Evolutionary conservation across 2,797 vertebrate species (phyloP).

Genomic region (Streptopelia turtur): DNA sequence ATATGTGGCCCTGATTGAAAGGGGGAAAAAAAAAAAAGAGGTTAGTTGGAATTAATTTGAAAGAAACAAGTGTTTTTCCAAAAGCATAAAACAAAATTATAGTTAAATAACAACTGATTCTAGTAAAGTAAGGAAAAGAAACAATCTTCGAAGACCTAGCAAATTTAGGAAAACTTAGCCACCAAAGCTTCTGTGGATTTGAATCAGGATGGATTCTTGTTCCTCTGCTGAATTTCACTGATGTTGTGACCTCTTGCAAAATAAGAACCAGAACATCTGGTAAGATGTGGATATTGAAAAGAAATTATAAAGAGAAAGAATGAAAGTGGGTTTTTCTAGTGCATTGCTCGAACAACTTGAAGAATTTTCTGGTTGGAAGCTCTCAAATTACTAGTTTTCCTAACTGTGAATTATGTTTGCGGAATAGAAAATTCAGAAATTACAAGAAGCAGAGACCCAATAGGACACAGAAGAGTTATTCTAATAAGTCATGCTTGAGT

Average conservation of each 20-base stretch:
- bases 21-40: too few species aligned
- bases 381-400: background rate
- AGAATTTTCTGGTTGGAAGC: background rate
- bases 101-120: background rate
- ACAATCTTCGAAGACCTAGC: background rate
- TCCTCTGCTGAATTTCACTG: background rate
- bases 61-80: background rate
- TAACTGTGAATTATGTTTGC: background rate
- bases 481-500: background rate
- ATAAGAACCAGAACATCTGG: background rate
- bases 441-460: background rate
- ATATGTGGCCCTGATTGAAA: background rate
- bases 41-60: background rate
- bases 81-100: background rate
- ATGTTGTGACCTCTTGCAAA: background rate
- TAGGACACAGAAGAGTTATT: background rate
- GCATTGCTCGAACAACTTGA: background rate
- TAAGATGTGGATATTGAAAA: background rate
- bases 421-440: conserved; percentile 3
- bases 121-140: background rate
- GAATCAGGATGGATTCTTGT: background rate
- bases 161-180: background rate
- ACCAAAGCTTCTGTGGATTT: background rate
- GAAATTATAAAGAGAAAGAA: background rate
- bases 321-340: background rate